Evolutionary conservation across 2,113 vertebrate genomes (phyloP), one percentile per base, ranked within the genome.

Genomic region (Rhinolophus sinicus): DNA sequence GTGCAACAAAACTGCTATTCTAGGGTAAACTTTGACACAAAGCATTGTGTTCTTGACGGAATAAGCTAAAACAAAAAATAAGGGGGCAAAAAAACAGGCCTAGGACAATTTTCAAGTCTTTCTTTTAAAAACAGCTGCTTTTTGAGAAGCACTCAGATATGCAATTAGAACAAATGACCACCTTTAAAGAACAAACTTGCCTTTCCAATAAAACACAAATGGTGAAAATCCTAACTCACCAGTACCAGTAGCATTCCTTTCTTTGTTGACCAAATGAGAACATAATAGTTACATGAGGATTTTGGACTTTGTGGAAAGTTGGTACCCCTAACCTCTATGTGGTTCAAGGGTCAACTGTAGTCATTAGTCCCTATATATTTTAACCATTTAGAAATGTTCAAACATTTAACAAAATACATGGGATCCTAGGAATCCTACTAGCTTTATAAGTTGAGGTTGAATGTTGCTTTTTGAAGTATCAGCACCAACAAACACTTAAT

Each of bases 21-120:
- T 73, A 65, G 94, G 69, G 73, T 93, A 87, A 96, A 90, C 90
- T 92, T 95, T 76, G 75, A 97, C 90, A 76, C 50, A 93, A 60
- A 92, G 14, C 44, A 56, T 92, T 94, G 86, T 82, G 16, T 78
- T 91, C 62, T 89, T 96, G 86, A 92, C 52, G 64, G 58, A 89
- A 77, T 76, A 80, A 70, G 58, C 62, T 52, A 83, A 95, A 87
- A 70, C 7, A 75, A 54, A 84, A 88, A 96, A 70, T n/a, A 47
- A 65, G 14, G 35, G 54, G 69, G 15, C 10, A 67, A 47, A 54
- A 40, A 40, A 70, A 80, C 50, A 78, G 69, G 70, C 19, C 54
- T 62, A 56, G 72, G 56, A 60, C 33, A 82, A 40, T 35, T 89
- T 93, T 88, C 89, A 83, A 47, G 50, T 73, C 30, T 94, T 88